Evolutionary conservation across 2,797 vertebrate species (phyloP), one percentile per base, ranked within the genome.

Genomic region (Labroides dimidiatus): DNA sequence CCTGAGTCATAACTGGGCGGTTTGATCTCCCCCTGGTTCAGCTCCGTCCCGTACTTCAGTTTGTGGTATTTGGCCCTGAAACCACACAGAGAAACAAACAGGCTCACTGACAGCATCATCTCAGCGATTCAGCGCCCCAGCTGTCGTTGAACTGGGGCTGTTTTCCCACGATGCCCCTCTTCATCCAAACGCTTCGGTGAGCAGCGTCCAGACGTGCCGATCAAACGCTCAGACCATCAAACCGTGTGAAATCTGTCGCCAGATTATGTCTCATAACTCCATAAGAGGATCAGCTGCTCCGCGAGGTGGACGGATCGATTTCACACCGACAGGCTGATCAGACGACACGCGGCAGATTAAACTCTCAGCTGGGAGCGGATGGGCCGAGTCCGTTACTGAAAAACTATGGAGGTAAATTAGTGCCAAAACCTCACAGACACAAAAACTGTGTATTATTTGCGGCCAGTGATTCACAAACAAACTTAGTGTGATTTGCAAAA

Each of bases 1-100:
- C 97, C 97, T 67, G 96, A 98, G 85, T 98, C 96, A 78, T 98
- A 99, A 80, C 93, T 96, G 1, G 97, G 97, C 65, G 96, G 95
- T 75, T 95, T 95, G 94, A 98, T 93, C 77, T 98, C 97, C 65
- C 96, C 97, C 92, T 97, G 97, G 92, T 95, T 96, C 88, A 98
- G 92, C 36, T 98, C 96, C 17, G 96, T 96, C 33, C 97, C 97
- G 41, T 97, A 98, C 85, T 96, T 98, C 89, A 97, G 92, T 69
- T 97, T 97, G 84, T 99, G 96, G 87, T 96, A 95, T 87, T 98
- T 98, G 73, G 96, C 95, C 92, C 97, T 98, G 89, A 84, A 16
- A 62, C 24, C 24, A 27, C 24, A 69, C 43, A 62, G 20, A 80
- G 20, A 82, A 30, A 65, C 24, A 54, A 20, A 64, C 37, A 72